Evolutionary conservation across 2,797 vertebrate genomes (phyloP).

Genomic region (Chelonia mydas): DNA sequence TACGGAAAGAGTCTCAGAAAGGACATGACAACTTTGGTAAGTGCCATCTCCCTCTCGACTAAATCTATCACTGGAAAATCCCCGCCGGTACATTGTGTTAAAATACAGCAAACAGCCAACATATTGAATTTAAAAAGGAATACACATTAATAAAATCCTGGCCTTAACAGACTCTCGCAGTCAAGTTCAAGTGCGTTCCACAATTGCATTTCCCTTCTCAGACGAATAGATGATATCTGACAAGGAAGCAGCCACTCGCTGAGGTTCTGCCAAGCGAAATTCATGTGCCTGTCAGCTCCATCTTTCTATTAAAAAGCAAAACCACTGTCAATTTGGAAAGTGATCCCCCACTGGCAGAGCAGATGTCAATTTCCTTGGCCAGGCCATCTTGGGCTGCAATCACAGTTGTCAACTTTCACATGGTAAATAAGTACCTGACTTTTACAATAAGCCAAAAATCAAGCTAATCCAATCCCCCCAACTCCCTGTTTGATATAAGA

Average conservation of each 20-base stretch:
- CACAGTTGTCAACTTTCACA: no score
- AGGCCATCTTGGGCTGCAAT: no score
- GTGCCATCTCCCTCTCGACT: not conserved
- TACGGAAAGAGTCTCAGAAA: not conserved
- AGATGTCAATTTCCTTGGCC: no score
- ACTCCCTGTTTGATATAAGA: no score
- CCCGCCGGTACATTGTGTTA: accelerated
- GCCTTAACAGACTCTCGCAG: not conserved
- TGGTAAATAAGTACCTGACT: no score
- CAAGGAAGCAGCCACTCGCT: not conserved
- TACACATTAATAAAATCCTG: not conserved
- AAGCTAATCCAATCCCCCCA: no score
- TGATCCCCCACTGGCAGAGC: not conserved
- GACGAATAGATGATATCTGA: not conserved
- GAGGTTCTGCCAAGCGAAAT: not conserved
- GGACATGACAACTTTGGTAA: not conserved
- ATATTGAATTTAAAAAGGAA: not conserved
- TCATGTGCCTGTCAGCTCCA: not conserved
- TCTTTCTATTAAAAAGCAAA: not conserved
- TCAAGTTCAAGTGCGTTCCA: not conserved
- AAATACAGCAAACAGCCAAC: no score
- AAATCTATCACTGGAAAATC: no score
- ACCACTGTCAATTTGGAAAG: not conserved
- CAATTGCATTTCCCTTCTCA: not conserved
- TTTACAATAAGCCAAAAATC: no score